phyloP scores from a whole-genome alignment of 1,140 invertebrate genomes.

The Megalopta genalis region DNA sequence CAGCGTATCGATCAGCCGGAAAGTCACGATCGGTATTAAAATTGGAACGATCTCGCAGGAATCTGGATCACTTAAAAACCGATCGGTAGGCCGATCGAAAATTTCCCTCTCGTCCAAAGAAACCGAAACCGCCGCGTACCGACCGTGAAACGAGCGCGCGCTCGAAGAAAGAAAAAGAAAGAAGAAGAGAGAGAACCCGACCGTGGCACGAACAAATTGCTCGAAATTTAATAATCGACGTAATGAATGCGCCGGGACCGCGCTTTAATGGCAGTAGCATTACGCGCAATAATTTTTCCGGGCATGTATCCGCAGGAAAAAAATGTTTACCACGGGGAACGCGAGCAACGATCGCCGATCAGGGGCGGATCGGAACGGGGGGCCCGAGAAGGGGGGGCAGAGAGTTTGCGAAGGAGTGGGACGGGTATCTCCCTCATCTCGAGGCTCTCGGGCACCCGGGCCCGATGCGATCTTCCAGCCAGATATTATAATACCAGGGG shows the following conservation, averaged over 20 bases:
- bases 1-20: too few relatives aligned
- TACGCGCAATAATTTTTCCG: not conserved
- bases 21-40: too few relatives aligned
- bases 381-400: not conserved
- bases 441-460: constrained; percentile 31
- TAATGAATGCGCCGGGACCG: constrained; percentile 15
- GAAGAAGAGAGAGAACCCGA: too few relatives aligned
- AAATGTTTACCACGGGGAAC: not conserved
- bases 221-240: constrained; percentile 39
- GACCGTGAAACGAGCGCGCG: not conserved
- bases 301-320: not conserved
- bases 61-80: too few relatives aligned
- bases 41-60: too few relatives aligned
- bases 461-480: constrained; percentile 56
- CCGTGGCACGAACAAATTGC: constrained; percentile 21
- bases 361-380: too few relatives aligned
- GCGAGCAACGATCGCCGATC: not conserved
- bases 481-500: constrained; percentile 65
- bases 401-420: not conserved
- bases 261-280: constrained; percentile 23
- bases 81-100: too few relatives aligned
- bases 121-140: not conserved
- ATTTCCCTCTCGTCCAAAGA: constrained; percentile 34
- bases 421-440: constrained; percentile 38
- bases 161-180: not conserved